A percentile compares a stretch with the other conserved stretches of the same genome.
phyloP scores from a whole-genome alignment of 2,888 invertebrate genomes.

The Sphaerophoria rueppellii region DNA sequence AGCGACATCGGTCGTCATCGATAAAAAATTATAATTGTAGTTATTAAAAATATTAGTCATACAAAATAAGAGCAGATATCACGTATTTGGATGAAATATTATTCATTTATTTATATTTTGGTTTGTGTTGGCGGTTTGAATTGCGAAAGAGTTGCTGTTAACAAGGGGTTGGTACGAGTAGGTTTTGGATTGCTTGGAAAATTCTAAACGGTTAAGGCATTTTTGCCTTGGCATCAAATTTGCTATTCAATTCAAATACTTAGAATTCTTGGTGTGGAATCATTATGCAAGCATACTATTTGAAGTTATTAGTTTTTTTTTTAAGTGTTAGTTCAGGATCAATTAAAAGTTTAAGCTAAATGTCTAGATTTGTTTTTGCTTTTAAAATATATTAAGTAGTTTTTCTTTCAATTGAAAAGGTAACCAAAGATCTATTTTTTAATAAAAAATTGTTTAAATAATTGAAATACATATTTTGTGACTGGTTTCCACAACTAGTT shows the following conservation, averaged over 20 bases:
- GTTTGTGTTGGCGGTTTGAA: not conserved
- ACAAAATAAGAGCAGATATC: constrained; percentile 46
- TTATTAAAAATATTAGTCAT: constrained; percentile 32
- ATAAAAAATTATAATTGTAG: not conserved
- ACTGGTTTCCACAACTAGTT: too few relatives aligned
- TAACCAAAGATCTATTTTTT: too few relatives aligned
- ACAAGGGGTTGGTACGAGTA: not conserved
- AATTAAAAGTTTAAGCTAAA: too few relatives aligned
- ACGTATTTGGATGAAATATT: constrained; percentile 59
- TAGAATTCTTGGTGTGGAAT: constrained; percentile 1
- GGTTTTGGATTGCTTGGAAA: not conserved
- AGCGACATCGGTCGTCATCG: too few relatives aligned
- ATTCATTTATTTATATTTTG: constrained; percentile 7
- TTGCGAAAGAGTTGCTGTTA: not conserved
- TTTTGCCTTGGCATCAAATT: constrained; percentile 22
- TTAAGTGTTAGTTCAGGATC: too few relatives aligned
- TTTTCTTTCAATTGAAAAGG: too few relatives aligned
- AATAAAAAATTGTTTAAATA: too few relatives aligned
- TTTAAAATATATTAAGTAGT: too few relatives aligned
- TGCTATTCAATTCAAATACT: not conserved
- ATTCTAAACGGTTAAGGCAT: constrained; percentile 14
- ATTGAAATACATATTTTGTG: too few relatives aligned
- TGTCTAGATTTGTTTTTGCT: too few relatives aligned
- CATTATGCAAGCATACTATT: not conserved
- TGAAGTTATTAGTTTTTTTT: too few relatives aligned